A percentile compares a stretch with the other conserved stretches of the same genome.
Evolutionary conservation across 1,140 invertebrate genomes (phyloP).

Genomic region (Holcopasites calliopsidis): DNA sequence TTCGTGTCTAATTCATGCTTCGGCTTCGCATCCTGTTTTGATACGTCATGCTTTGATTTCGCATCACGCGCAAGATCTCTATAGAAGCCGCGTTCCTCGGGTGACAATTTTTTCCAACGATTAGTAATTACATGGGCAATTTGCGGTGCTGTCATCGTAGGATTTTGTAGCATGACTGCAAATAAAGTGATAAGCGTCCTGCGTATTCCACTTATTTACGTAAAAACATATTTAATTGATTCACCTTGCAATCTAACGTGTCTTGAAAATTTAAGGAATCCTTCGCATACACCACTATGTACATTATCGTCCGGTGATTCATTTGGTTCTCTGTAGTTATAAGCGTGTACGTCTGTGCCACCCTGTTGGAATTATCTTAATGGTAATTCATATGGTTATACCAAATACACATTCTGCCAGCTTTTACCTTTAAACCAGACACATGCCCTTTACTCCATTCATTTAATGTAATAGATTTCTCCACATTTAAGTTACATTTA

Average conservation of each 20-base stretch:
- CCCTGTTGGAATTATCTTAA: conserved; percentile 46
- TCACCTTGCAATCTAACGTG: conserved; percentile 72
- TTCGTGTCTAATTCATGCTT: conserved; percentile 20
- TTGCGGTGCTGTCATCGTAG: conserved; percentile 72
- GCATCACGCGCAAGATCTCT: conserved; percentile 66
- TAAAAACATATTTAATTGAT: not conserved
- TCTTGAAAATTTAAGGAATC: conserved; percentile 65
- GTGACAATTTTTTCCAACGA: conserved; percentile 74
- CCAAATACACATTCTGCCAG: no score
- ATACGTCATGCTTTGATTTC: conserved; percentile 4
- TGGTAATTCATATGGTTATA: conserved; percentile 1
- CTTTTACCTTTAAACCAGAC: conserved; percentile 60
- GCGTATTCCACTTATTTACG: not conserved
- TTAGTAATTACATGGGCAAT: conserved; percentile 71
- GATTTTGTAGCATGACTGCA: conserved; percentile 66
- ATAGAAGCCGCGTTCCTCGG: conserved; percentile 77
- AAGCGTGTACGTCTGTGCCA: conserved; percentile 49
- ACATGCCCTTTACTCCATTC: conserved; percentile 78
- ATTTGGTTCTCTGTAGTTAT: conserved; percentile 1
- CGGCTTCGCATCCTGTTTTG: conserved; percentile 37
- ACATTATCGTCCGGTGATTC: not conserved
- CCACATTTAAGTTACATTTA: not conserved
- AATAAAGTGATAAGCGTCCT: conserved; percentile 28
- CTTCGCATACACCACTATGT: not conserved
- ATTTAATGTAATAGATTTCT: conserved; percentile 49